Percentiles rank a stretch among this genome's conserved stretches.
Conservation (phyloP, 2,888 invertebrate genomes). For the Drosophila testacea region DNA sequence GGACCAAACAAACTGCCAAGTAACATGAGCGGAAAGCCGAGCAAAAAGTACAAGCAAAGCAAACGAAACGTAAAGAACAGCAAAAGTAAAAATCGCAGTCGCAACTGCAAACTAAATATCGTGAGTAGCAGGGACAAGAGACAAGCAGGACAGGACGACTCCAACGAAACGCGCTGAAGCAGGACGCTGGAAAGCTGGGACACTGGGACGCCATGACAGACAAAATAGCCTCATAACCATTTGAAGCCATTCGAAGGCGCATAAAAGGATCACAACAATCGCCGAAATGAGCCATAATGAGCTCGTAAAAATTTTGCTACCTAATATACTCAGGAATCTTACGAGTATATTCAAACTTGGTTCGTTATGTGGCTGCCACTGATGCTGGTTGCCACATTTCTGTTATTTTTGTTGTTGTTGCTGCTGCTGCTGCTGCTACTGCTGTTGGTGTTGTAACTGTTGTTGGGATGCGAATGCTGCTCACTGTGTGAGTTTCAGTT, state of each 20-base stretch:
- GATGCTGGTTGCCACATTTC: conserved; percentile 18
- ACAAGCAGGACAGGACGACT: conserved; percentile 20
- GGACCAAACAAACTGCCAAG: conserved; percentile 55
- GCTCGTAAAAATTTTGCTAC: conserved; percentile 86
- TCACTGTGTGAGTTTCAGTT: conserved; percentile 26
- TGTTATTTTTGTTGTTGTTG: conserved; percentile 3
- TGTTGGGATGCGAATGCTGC: conserved; percentile 43
- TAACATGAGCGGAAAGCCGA: conserved; percentile 60
- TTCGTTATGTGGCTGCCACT: conserved; percentile 66
- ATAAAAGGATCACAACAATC: conserved; percentile 86
- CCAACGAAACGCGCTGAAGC: conserved; percentile 42
- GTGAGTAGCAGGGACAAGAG: conserved; percentile 42
- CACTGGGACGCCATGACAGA: conserved; percentile 45
- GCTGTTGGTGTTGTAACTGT: conserved; percentile 25
- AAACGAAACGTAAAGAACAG: conserved; percentile 44
- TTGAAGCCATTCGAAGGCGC: conserved; percentile 85
- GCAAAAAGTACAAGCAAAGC: conserved; percentile 52
- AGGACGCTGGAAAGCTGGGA: conserved; percentile 38
- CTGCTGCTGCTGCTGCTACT: conserved; percentile 14
- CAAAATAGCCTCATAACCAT: conserved; percentile 84
- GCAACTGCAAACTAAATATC: conserved; percentile 79
- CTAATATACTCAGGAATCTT: conserved; percentile 85
- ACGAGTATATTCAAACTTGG: conserved; percentile 81
- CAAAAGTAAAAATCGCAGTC: conserved; percentile 78
- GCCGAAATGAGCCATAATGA: conserved; percentile 86